Percentiles rank a stretch among this genome's conserved stretches.
phyloP scores from a whole-genome alignment of 2,888 invertebrate species.

The Drosophila algonquin region DNA sequence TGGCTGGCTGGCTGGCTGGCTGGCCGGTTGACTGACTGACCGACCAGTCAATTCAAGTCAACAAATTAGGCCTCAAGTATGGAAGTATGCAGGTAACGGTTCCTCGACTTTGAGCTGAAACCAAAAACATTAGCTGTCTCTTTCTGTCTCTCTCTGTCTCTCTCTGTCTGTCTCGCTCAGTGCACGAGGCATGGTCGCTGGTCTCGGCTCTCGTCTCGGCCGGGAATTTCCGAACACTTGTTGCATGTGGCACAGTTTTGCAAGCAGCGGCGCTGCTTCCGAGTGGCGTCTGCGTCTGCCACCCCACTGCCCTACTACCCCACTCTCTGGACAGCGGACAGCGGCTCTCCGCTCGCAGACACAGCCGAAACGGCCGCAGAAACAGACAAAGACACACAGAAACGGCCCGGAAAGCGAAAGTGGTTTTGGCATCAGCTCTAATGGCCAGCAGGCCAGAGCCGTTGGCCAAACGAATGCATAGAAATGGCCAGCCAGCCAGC shows the following conservation, averaged over 20 bases:
- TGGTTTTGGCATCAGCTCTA: slow-evolving; percentile 62
- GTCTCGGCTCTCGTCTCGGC: slow-evolving; percentile 16
- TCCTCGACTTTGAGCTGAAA: slow-evolving; percentile 44
- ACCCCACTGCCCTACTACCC: neutral
- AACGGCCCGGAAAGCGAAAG: slow-evolving; percentile 72
- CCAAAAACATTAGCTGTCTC: slow-evolving; percentile 23
- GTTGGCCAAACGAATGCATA: slow-evolving; percentile 42
- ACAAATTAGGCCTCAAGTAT: slow-evolving; percentile 64
- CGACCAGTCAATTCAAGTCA: slow-evolving; percentile 20
- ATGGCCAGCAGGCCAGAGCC: slow-evolving; percentile 43
- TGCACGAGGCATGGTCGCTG: slow-evolving; percentile 1
- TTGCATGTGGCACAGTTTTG: slow-evolving; percentile 45
- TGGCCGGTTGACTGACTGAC: slow-evolving; percentile 33
- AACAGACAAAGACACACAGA: slow-evolving; percentile 9
- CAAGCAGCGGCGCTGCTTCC: slow-evolving; percentile 45
- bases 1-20: slow-evolving; percentile 26
- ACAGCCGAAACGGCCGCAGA: slow-evolving; percentile 1
- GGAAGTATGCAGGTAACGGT: slow-evolving; percentile 73
- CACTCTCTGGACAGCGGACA: slow-evolving; percentile 2
- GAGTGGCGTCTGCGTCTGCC: neutral
- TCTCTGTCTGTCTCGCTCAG: slow-evolving; percentile 7
- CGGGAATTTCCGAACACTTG: slow-evolving; percentile 61
- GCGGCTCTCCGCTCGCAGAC: slow-evolving; percentile 5
- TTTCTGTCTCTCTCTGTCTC: slow-evolving; percentile 12
- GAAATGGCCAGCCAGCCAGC: slow-evolving; percentile 52